phyloP scores from a whole-genome alignment of 1,140 invertebrate genomes.

The Thaumetopoea pityocampa region DNA sequence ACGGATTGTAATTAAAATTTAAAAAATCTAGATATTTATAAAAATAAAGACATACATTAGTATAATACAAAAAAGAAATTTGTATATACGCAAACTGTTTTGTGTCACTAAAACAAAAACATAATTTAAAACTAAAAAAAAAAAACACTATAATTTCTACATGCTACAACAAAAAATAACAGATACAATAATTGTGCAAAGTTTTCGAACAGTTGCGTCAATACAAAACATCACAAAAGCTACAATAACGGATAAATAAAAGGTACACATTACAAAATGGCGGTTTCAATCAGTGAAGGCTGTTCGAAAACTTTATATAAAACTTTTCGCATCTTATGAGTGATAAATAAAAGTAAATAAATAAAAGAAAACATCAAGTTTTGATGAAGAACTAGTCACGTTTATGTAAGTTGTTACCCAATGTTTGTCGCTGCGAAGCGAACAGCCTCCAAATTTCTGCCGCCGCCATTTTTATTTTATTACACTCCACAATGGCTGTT shows the following conservation, averaged over 20 bases:
- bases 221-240: constrained; percentile 55
- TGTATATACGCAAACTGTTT: no score
- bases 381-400: constrained; percentile 49
- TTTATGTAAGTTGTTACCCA: constrained; percentile 48
- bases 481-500: constrained; percentile 38
- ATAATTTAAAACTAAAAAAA: constrained; percentile 10
- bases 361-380: constrained; percentile 47
- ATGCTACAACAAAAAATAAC: constrained; percentile 34
- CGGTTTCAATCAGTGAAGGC: constrained; percentile 79
- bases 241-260: constrained; percentile 41
- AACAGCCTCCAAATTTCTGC: constrained; percentile 81
- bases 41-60: no score
- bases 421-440: constrained; percentile 64
- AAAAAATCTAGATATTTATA: no score
- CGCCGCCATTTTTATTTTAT: constrained; percentile 60
- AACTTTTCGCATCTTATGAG: constrained; percentile 43
- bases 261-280: constrained; percentile 52
- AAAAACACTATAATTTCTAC: constrained; percentile 11
- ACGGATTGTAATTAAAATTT: no score
- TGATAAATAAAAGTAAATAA: constrained; percentile 40
- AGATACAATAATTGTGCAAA: constrained; percentile 72
- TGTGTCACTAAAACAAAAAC: no score
- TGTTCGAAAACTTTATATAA: constrained; percentile 82
- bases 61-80: no score
- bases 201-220: constrained; percentile 79